Base-by-base conservation (phyloP, 1,140 invertebrate species). In the Drosophila pectinifera region DNA sequence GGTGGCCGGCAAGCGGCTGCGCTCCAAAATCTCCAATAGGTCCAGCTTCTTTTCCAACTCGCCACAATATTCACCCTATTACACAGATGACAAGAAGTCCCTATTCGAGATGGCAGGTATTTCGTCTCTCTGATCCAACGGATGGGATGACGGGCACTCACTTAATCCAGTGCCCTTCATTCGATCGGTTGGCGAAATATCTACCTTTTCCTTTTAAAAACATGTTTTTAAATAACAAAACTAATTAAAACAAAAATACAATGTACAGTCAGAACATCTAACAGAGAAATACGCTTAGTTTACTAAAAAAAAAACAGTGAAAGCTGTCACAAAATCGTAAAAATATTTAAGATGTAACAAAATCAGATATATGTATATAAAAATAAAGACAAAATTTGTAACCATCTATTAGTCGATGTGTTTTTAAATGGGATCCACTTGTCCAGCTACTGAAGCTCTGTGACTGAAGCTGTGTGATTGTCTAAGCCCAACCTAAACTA, bases 1-100 rank as follows among this genome's bases (percentile, higher is more conserved):
- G 58, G 51, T 49, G 65, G 38, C 69, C 5, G 51, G 34, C 28
- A 88, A 78, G 14, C 69, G 79, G 0, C 3, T 64, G 5, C 83
- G 78, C 7, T n/a, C 41, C 8, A 74, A 58, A 18, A 22, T 63
- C 7, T 74, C 64, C 1, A 63, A 61, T 45, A 49, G 78, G 8
- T 70, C 63, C 34, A 83, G 75, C 13, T 28, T 42, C 4, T 1
- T 68, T 8, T 51, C 48, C 16, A 51, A 4, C 13, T 31, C 59
- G 1, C 41, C 48, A 2, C 62, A 42, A 20, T 7, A 6, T 0
- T 62, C 67, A 11, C 34, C 51, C 13, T 20, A 22, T 1, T n/a
- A n/a, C 4, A 24, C 1, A 1, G 16, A 43, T 3, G n/a, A 3
- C 1, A 36, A n/a, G 4, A 31, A 36, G 53, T 4, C 2, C 0